phyloP scores from a whole-genome alignment of 2,888 invertebrate species.

The Atethmia centrago region DNA sequence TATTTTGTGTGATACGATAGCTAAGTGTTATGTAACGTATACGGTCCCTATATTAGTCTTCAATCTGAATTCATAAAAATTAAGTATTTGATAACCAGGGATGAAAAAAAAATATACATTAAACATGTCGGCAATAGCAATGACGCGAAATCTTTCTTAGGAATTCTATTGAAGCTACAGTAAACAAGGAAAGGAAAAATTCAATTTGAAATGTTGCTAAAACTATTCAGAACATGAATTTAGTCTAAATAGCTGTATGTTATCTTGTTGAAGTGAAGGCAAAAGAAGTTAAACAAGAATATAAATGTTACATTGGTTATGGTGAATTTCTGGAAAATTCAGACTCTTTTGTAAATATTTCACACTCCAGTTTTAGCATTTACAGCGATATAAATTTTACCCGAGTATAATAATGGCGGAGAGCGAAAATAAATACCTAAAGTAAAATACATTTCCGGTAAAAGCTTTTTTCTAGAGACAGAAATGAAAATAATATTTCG shows the following conservation, averaged over 20 bases:
- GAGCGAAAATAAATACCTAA: constrained; percentile 21
- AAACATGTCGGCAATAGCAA: neutral
- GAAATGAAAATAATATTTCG: constrained; percentile 24
- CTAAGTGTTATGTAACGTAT: constrained; percentile 36
- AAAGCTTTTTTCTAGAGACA: constrained; percentile 18
- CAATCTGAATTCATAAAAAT: constrained; percentile 1
- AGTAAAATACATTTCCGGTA: constrained; percentile 5
- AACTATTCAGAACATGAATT: constrained; percentile 51
- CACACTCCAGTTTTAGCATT: neutral
- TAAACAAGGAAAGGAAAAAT: constrained; percentile 45
- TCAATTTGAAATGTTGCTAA: constrained; percentile 26
- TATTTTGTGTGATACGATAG: constrained; percentile 42
- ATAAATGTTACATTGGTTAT: constrained; percentile 23
- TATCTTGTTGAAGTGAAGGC: constrained; percentile 45
- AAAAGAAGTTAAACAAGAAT: constrained; percentile 39
- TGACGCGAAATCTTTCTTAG: constrained; percentile 16
- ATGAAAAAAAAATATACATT: neutral
- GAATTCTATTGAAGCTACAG: constrained; percentile 19
- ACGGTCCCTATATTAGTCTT: neutral
- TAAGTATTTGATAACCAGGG: neutral
- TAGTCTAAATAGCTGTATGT: constrained; percentile 32
- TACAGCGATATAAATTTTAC: neutral
- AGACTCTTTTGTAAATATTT: constrained; percentile 9
- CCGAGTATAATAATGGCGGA: neutral
- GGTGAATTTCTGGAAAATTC: constrained; percentile 3